Evolutionary conservation across 1,140 invertebrate genomes (phyloP).

Genomic region (Pteromalus puparum): DNA sequence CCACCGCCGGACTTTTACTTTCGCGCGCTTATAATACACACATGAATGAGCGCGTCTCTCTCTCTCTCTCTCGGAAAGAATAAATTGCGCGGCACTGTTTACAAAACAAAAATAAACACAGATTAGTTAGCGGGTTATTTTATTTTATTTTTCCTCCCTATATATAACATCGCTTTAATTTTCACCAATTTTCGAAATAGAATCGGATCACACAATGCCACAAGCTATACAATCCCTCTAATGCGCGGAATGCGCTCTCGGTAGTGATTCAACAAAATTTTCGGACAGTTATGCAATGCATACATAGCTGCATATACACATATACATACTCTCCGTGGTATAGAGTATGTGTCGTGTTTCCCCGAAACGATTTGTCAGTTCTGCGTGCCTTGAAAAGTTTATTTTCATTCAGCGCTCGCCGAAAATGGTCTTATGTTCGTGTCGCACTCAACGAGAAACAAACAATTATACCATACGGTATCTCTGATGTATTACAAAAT

Average conservation of each 20-base stretch:
- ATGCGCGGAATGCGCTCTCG: too few relatives aligned
- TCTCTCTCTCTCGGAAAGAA: too few relatives aligned
- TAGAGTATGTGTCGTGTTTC: background rate
- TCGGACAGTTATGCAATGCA: background rate
- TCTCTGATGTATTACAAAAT: too few relatives aligned
- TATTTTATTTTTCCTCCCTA: background rate
- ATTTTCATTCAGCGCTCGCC: background rate
- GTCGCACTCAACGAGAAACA: too few relatives aligned
- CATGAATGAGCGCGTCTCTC: background rate
- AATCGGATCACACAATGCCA: too few relatives aligned
- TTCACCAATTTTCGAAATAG: background rate
- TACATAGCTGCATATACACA: background rate
- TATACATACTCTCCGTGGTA: too few relatives aligned
- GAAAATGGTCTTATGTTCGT: background rate
- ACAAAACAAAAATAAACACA: slow-evolving; percentile 1
- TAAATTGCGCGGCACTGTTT: background rate
- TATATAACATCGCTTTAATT: background rate
- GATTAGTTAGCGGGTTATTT: background rate
- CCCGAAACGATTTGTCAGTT: background rate
- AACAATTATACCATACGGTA: too few relatives aligned
- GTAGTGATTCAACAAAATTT: background rate
- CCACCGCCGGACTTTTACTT: too few relatives aligned
- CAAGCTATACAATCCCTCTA: too few relatives aligned
- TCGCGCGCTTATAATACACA: too few relatives aligned
- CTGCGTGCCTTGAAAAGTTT: background rate